Conservation (phyloP, 2,113 vertebrate genomes). For the Equus przewalskii region DNA sequence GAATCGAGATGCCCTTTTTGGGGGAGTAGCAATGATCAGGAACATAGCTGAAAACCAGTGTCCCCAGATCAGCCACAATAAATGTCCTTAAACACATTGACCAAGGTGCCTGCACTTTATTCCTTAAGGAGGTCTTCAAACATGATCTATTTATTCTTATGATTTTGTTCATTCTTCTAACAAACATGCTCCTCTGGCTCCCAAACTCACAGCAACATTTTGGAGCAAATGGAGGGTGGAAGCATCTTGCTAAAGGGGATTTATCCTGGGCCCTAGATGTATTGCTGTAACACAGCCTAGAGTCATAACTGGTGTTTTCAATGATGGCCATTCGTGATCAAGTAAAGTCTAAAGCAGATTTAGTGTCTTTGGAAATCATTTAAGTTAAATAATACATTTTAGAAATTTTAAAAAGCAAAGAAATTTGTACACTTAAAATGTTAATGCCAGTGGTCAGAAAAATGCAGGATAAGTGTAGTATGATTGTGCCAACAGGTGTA, state of each 20-base stretch:
- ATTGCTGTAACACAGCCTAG: background rate
- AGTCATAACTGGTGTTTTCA: background rate
- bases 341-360: background rate
- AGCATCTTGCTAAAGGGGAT: background rate
- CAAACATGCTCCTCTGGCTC: background rate
- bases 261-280: background rate
- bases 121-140: background rate
- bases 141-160: background rate
- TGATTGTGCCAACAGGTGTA: background rate
- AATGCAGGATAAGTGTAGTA: background rate
- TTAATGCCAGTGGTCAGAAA: background rate
- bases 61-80: background rate
- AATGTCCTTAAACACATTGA: background rate
- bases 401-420: background rate
- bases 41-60: background rate
- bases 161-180: conserved; percentile 27
- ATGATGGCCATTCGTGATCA: background rate
- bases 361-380: background rate
- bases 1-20: background rate
- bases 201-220: background rate
- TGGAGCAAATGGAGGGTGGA: background rate
- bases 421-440: background rate
- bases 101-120: background rate
- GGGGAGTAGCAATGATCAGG: background rate
- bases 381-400: background rate